A percentile compares a stretch with the other conserved stretches of the same genome.
Conservation (phyloP, 2,113 vertebrate genomes). For the Dipodomys stephensi region DNA sequence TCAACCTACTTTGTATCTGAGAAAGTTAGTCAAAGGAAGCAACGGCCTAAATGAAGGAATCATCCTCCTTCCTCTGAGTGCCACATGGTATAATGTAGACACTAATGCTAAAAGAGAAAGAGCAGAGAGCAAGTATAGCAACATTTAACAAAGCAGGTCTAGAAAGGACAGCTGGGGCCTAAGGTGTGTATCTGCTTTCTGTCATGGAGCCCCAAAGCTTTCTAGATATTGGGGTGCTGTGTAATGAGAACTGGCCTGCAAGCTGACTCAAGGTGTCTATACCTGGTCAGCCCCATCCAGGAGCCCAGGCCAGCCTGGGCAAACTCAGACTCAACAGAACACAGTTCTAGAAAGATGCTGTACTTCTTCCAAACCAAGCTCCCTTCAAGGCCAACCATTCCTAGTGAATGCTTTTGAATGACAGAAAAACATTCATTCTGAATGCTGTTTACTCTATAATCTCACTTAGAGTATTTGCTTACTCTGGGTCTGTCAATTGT, state of each 20-base stretch:
- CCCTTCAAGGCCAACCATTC: not conserved
- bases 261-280: fast-evolving
- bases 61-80: not conserved
- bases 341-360: not conserved
- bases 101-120: not conserved
- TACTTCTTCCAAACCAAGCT: fast-evolving
- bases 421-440: not conserved
- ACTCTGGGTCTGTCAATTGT: not conserved
- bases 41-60: not conserved
- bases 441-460: not conserved
- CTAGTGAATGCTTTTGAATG: not conserved
- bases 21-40: not conserved
- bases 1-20: not conserved
- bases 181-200: too few species aligned
- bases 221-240: not conserved
- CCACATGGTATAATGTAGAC: not conserved
- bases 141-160: not conserved
- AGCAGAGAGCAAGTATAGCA: too few species aligned
- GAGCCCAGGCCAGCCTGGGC: not conserved
- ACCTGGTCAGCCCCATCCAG: fast-evolving
- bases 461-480: not conserved
- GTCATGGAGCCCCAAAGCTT: not conserved
- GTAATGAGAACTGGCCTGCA: not conserved
- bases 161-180: too few species aligned
- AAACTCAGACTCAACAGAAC: not conserved